Conservation (phyloP, 1,140 invertebrate genomes). For the Caenorhabditis brenneri region DNA sequence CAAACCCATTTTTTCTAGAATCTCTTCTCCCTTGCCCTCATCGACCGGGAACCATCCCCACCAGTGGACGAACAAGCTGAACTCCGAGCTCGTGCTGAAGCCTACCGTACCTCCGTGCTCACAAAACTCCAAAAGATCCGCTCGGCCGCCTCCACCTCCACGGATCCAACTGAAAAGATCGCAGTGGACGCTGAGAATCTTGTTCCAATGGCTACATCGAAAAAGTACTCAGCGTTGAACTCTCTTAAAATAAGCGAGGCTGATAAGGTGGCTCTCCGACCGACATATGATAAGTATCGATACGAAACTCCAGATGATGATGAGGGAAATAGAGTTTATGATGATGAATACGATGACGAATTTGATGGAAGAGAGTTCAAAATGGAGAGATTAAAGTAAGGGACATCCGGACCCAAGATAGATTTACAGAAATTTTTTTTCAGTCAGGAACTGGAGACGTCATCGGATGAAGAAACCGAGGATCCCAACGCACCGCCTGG, state of each 20-base stretch:
- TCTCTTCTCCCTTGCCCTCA: slow-evolving; percentile 11
- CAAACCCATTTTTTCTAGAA: neutral
- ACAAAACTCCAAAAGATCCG: neutral
- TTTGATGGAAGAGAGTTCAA: slow-evolving; percentile 20
- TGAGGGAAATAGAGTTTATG: neutral
- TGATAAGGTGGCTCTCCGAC: neutral
- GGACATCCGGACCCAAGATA: neutral
- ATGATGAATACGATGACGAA: slow-evolving; percentile 31
- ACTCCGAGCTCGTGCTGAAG: neutral
- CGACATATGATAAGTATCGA: slow-evolving; percentile 17
- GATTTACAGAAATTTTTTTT: neutral
- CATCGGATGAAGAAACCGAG: neutral
- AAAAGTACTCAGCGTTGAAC: slow-evolving; percentile 22
- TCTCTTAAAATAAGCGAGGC: slow-evolving; percentile 13
- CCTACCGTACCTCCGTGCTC: neutral
- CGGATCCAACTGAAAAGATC: neutral
- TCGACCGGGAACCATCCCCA: neutral
- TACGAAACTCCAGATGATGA: neutral
- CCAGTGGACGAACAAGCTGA: slow-evolving; percentile 18
- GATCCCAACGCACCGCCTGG: neutral
- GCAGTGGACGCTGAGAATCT: slow-evolving; percentile 20
- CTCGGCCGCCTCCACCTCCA: neutral
- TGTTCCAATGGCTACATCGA: slow-evolving; percentile 6
- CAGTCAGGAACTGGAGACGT: slow-evolving; percentile 25
- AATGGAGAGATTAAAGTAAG: neutral